These are phyloP conservation scores for Trachelus tabidus DNA, from an alignment of 2,888 invertebrate species.

Conservation along the genomic window DNA sequence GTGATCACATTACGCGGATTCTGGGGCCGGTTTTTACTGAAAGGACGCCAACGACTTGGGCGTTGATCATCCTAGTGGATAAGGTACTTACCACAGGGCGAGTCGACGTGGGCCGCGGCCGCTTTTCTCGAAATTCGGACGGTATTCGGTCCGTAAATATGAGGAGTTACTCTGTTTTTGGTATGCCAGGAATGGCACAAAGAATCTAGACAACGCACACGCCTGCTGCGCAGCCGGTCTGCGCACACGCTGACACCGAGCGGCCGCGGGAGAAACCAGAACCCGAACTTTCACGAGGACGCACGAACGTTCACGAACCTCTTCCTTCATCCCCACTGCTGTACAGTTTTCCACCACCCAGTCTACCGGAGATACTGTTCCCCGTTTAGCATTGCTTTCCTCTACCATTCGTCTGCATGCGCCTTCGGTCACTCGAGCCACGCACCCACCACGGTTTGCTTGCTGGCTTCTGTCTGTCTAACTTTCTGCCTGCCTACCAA, in stretches of 20 bases:
- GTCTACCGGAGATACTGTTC: not conserved
- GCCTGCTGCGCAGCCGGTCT: constrained; percentile 83
- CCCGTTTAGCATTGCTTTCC: not conserved
- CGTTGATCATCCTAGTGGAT: constrained; percentile 70
- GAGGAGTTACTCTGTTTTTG: constrained; percentile 72
- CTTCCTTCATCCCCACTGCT: constrained; percentile 15
- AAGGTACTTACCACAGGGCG: constrained; percentile 80
- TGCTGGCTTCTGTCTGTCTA: constrained; percentile 31
- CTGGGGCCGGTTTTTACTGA: constrained; percentile 75
- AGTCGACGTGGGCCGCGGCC: constrained; percentile 63
- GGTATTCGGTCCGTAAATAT: constrained; percentile 64
- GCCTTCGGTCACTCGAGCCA: constrained; percentile 45
- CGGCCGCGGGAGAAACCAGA: constrained; percentile 69
- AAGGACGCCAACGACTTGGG: constrained; percentile 72
- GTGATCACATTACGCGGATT: constrained; percentile 81
- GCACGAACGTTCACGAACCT: constrained; percentile 45
- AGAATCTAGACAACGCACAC: constrained; percentile 96
- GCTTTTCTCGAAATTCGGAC: constrained; percentile 62
- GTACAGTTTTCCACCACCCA: not conserved
- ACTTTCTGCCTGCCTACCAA: constrained; percentile 19
- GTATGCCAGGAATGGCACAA: constrained; percentile 98
- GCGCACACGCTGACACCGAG: constrained; percentile 82
- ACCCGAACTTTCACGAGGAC: constrained; percentile 46
- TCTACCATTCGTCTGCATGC: constrained; percentile 20
- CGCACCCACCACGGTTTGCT: constrained; percentile 41